phyloP scores from a whole-genome alignment of 2,113 vertebrate genomes.

The Dicaeum eximium region DNA sequence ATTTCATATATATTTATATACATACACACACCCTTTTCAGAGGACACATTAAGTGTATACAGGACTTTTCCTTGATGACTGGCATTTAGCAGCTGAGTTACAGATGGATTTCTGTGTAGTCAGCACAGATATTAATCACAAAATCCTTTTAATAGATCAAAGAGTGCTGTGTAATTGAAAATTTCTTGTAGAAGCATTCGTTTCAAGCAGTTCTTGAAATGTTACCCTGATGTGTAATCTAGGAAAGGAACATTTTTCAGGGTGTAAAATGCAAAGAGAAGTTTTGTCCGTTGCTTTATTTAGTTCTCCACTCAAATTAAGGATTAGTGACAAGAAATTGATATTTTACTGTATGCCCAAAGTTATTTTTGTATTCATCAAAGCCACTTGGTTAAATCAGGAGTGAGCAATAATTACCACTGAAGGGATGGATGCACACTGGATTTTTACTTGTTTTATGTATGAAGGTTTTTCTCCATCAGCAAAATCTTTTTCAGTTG shows the following conservation, averaged over 20 bases:
- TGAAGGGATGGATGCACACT: background rate
- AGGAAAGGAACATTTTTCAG: background rate
- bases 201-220: background rate
- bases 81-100: background rate
- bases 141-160: background rate
- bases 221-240: background rate
- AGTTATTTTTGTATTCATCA: background rate
- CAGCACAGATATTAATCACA: background rate
- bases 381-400: background rate
- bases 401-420: background rate
- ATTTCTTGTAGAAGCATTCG: rapidly evolving
- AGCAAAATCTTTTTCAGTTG: background rate
- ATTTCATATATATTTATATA: background rate
- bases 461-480: background rate
- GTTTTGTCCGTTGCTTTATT: background rate
- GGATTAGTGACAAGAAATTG: background rate
- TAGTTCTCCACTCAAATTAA: background rate
- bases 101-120: background rate
- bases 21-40: background rate
- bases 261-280: background rate
- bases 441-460: background rate
- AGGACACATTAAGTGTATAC: background rate
- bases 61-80: background rate
- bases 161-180: background rate
- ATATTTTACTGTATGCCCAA: background rate